Evolutionary conservation across 1,140 invertebrate species (phyloP), one percentile per base, ranked within the genome.

Genomic region (Drosophila burlai): DNA sequence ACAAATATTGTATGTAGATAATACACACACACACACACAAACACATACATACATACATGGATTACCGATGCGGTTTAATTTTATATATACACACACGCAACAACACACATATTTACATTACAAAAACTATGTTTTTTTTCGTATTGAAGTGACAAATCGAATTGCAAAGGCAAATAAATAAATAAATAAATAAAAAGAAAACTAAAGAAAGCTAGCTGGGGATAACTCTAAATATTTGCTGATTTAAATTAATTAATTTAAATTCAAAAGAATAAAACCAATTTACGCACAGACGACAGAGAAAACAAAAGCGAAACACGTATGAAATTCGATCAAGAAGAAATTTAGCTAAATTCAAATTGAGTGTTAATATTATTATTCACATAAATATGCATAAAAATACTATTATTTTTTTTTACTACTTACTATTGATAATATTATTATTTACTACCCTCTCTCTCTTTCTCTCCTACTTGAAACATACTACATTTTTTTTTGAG

Each of bases 311-410:
- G 29, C 42, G 18, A 36, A 40, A 31, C 18, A 59, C 47, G 45
- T 21, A 31, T 79, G 68, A 86, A 81, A 67, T 60, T 76, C 67
- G 69, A 67, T 84, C 68, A 43, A 81, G 45, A 65, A 36, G 38
- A 65, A 87, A 83, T 87, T 87, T 86, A 86, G 83, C 74, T 57
- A 87, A 86, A 86, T 84, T 84, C 67, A 85, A 83, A 50, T 80
- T 82, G 79, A 72, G 71, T 75, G 71, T 80, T 76, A 76, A 77
- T 63, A 47, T 69, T 60, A 64, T 71, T 69, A 63, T 80, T 68
- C 59, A 65, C 57, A 58, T 11, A 31, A 49, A 72, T 72, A 72
- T 47, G 69, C 69, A 72, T 73, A 72, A 21, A 72, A 46, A 68
- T 38, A 54, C 36, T 34, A 68, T 52, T 60, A 52, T 77, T 78